Evolutionary conservation across 2,113 vertebrate genomes (phyloP), one percentile per base, ranked within the genome.

Genomic region (Tachuris rubrigastra): DNA sequence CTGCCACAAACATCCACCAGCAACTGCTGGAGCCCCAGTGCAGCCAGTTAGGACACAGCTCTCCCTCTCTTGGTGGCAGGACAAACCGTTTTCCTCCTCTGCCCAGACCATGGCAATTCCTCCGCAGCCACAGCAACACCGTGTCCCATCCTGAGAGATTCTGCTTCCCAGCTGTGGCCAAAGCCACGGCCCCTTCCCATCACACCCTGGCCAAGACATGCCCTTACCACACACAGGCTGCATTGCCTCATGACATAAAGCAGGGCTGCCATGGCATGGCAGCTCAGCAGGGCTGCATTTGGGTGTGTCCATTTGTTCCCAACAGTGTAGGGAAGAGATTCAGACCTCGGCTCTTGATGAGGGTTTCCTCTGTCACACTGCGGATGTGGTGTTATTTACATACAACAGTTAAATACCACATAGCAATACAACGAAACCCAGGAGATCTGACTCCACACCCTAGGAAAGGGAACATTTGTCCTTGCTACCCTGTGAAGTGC

Each of bases 181-280:
- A 68, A 37, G 39, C 39, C 53, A 41, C 4, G 5, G 25, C 19
- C 31, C 50, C 59, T 52, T n/a, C 41, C 47, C 8, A 0, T 24
- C 55, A 16, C 44, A 19, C 31, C 37, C 3, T 0, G 28, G 17
- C 52, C 68, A 66, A n/a, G 33, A 5, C 0, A 0, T 24, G 33
- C 25, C 80, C 42, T 25, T 25, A 60, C 24, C 35, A 35, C n/a
- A 10, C 0, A 20, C 37, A 44, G 75, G 79, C 65, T 63, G n/a
- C 59, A 14, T 22, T 30, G 41, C 10, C 91, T 33, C 62, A 11
- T 5, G 2, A 27, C 20, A 9, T 55, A 30, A 23, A 44, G 39
- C 12, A 31, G 58, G 55, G 47, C 44, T 59, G 47, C 50, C 11
- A 2, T 1, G 28, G 47, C 52, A 42, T 3, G 4, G 28, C 47